Evolutionary conservation across 1,140 invertebrate species (phyloP).

Genomic region (Drosophila repletoides): DNA sequence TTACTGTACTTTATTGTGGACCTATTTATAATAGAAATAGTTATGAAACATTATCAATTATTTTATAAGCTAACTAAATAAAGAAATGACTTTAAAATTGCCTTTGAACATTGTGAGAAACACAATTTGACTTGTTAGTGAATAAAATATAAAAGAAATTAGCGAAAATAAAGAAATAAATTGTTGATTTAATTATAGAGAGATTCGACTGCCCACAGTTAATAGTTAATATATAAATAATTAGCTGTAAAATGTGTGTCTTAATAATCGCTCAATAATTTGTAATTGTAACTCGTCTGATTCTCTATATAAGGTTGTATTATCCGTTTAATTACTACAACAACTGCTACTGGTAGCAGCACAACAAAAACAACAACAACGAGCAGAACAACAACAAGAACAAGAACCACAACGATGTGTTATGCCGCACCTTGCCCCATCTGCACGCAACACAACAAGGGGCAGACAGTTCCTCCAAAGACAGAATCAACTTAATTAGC

Average conservation of each 20-base stretch:
- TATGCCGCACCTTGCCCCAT: slow-evolving; percentile 16
- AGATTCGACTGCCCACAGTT: too few species aligned
- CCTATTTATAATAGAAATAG: too few species aligned
- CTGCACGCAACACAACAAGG: slow-evolving; percentile 2
- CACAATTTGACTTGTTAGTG: too few species aligned
- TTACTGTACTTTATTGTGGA: too few species aligned
- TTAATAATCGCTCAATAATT: slow-evolving; percentile 33
- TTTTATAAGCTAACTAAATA: too few species aligned
- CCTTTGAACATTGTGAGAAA: too few species aligned
- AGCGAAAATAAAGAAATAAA: too few species aligned
- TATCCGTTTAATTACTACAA: slow-evolving; percentile 83
- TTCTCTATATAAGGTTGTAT: slow-evolving; percentile 79
- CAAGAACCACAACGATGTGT: slow-evolving; percentile 29
- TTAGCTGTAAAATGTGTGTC: slow-evolving; percentile 9
- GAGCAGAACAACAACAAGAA: slow-evolving; percentile 11
- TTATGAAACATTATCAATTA: too few species aligned
- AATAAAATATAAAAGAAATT: too few species aligned
- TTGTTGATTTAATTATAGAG: too few species aligned
- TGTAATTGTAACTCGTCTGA: slow-evolving; percentile 62
- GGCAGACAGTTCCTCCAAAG: too few species aligned
- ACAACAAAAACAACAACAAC: slow-evolving; percentile 17
- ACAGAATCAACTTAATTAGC: slow-evolving; percentile 41
- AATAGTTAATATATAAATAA: background rate
- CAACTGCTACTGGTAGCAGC: slow-evolving; percentile 76
- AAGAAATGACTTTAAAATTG: too few species aligned